phyloP scores from a whole-genome alignment of 2,113 vertebrate genomes.

The Sebastes fasciatus region DNA sequence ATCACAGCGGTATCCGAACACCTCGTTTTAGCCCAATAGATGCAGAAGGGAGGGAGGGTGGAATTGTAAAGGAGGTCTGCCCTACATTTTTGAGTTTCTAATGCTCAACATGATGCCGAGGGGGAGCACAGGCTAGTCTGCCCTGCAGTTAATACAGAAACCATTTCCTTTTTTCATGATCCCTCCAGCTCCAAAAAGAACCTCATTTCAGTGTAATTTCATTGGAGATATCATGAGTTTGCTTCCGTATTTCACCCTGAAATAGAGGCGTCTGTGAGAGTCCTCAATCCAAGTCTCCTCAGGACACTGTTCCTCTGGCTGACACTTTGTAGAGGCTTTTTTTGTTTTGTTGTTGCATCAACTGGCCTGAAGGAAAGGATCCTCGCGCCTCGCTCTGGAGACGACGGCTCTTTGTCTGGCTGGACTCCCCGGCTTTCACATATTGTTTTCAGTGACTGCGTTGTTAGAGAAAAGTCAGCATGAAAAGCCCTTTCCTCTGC shows the following conservation, averaged over 20 bases:
- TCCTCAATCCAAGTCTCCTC: constrained; percentile 46
- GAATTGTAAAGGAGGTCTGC: constrained; percentile 62
- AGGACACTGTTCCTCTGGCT: constrained; percentile 31
- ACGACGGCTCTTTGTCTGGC: constrained; percentile 45
- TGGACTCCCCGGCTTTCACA: constrained; percentile 48
- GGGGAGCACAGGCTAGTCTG: constrained; percentile 40
- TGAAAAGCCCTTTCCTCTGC: constrained; percentile 46
- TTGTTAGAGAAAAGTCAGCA: constrained; percentile 37
- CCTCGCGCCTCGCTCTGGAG: neutral
- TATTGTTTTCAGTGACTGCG: constrained; percentile 46
- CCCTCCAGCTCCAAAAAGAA: constrained; percentile 23
- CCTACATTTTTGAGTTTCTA: constrained; percentile 71
- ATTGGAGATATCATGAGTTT: constrained; percentile 24
- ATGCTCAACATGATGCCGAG: constrained; percentile 53
- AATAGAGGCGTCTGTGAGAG: constrained; percentile 19
- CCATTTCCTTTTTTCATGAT: constrained; percentile 50
- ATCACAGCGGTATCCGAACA: constrained; percentile 52
- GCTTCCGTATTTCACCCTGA: constrained; percentile 19
- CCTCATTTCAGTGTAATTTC: constrained; percentile 37
- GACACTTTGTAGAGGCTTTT: constrained; percentile 29
- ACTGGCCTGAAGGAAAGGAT: constrained; percentile 23
- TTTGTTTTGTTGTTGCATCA: constrained; percentile 26
- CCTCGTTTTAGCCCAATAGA: constrained; percentile 61
- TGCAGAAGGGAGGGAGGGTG: constrained; percentile 41
- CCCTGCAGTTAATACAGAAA: constrained; percentile 45